A percentile compares a stretch with the other conserved stretches of the same genome.
Evolutionary conservation across 2,888 invertebrate genomes (phyloP).

Genomic region (Ichneumon xanthorius): DNA sequence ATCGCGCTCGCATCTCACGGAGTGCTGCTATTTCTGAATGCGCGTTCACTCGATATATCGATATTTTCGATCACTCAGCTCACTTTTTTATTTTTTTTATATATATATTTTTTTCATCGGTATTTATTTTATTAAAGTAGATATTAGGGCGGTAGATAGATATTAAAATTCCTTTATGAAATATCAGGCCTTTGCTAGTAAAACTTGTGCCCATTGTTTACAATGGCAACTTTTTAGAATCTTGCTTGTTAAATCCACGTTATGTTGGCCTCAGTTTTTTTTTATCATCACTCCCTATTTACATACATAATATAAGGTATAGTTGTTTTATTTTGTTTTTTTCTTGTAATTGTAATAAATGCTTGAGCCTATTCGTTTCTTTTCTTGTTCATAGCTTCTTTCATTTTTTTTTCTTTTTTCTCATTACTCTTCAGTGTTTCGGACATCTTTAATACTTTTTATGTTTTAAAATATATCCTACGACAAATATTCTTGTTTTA

Average conservation of each 20-base stretch:
- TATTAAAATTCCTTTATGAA: slow-evolving; percentile 72
- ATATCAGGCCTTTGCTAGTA: slow-evolving; percentile 70
- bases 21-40: slow-evolving; percentile 12
- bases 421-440: slow-evolving; percentile 52
- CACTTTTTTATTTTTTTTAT: not conserved
- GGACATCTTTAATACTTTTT: slow-evolving; percentile 70
- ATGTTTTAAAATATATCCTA: slow-evolving; percentile 78
- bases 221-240: slow-evolving; percentile 65
- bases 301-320: slow-evolving; percentile 59
- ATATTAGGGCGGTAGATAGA: slow-evolving; percentile 69
- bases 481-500: slow-evolving; percentile 74
- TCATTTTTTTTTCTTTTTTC: slow-evolving; percentile 22
- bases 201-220: slow-evolving; percentile 53
- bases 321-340: slow-evolving; percentile 45
- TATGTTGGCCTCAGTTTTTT: slow-evolving; percentile 64
- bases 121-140: slow-evolving; percentile 64
- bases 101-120: slow-evolving; percentile 43
- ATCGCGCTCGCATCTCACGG: slow-evolving; percentile 32
- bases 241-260: slow-evolving; percentile 62
- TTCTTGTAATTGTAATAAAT: slow-evolving; percentile 63
- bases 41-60: slow-evolving; percentile 37
- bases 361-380: slow-evolving; percentile 71
- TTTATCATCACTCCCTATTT: slow-evolving; percentile 66
- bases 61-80: slow-evolving; percentile 45
- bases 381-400: slow-evolving; percentile 47